phyloP scores from a whole-genome alignment of 2,888 invertebrate species.

The Megaustenia siamemsis region DNA sequence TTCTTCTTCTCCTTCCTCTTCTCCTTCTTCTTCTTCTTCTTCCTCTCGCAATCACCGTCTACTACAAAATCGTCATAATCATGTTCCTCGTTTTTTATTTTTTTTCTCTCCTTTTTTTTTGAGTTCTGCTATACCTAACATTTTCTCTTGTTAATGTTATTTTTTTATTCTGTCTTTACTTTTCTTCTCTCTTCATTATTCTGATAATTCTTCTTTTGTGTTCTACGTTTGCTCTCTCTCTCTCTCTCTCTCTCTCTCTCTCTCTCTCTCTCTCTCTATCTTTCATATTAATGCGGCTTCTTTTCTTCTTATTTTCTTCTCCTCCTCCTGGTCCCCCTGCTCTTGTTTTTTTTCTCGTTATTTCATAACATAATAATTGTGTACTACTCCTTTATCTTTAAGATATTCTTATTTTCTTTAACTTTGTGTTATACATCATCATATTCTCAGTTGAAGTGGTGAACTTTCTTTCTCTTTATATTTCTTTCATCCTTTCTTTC shows the following conservation, averaged over 20 bases:
- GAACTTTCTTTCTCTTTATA: no score
- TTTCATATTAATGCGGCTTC: neutral
- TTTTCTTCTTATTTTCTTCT: neutral
- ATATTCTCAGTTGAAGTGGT: no score
- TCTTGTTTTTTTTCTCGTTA: neutral
- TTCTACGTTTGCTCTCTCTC: neutral
- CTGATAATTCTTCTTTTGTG: neutral
- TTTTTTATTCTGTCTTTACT: neutral
- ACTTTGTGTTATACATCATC: no score
- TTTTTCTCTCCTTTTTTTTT: no score
- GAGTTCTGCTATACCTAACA: neutral
- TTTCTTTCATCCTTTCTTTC: no score
- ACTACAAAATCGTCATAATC: neutral
- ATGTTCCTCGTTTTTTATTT: neutral
- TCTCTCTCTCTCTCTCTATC: no score
- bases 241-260: slow-evolving; percentile 7
- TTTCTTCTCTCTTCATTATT: neutral
- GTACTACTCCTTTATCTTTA: no score
- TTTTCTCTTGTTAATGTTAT: neutral
- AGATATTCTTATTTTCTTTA: no score
- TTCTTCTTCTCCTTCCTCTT: neutral
- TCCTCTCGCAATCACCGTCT: neutral
- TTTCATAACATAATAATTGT: no score
- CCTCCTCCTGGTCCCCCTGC: neutral
- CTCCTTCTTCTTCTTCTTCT: neutral